Evolutionary conservation across 2,888 invertebrate genomes (phyloP).

Genomic region (Drosophila meridiana): DNA sequence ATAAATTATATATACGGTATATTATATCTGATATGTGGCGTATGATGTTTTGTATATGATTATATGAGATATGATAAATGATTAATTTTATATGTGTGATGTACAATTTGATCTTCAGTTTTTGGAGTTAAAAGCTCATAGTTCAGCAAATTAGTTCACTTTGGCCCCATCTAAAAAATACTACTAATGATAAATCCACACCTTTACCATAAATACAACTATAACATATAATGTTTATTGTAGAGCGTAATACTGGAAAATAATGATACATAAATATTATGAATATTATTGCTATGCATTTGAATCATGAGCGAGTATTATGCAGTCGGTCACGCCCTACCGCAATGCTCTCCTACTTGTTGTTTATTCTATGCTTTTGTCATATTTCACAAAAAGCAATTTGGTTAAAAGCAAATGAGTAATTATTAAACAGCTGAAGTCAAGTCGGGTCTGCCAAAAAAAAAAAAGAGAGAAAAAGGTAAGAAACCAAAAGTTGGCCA

Average conservation of each 20-base stretch:
- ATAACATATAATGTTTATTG: too few relatives aligned
- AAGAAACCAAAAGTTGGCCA: conserved; percentile 33
- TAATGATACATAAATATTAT: background rate
- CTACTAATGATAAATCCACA: background rate
- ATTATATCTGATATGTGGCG: too few relatives aligned
- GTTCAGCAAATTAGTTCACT: too few relatives aligned
- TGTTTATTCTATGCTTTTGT: conserved; percentile 46
- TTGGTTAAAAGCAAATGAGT: conserved; percentile 73
- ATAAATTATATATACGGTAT: too few relatives aligned
- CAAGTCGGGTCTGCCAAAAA: background rate
- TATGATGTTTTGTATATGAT: background rate
- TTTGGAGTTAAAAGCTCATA: too few relatives aligned
- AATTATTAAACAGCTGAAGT: conserved; percentile 61
- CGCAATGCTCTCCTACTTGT: background rate
- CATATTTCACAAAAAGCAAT: conserved; percentile 65
- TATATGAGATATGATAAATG: background rate
- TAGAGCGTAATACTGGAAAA: background rate
- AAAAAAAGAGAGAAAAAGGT: conserved; percentile 14
- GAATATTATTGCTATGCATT: background rate
- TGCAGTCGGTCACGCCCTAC: too few relatives aligned
- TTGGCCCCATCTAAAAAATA: too few relatives aligned
- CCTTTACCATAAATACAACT: too few relatives aligned
- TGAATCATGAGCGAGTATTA: background rate
- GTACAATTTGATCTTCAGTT: too few relatives aligned
- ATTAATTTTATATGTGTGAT: too few relatives aligned